Evolutionary conservation across 2,113 vertebrate species (phyloP), one percentile per base, ranked within the genome.

Genomic region (Porphyrio hochstetteri): DNA sequence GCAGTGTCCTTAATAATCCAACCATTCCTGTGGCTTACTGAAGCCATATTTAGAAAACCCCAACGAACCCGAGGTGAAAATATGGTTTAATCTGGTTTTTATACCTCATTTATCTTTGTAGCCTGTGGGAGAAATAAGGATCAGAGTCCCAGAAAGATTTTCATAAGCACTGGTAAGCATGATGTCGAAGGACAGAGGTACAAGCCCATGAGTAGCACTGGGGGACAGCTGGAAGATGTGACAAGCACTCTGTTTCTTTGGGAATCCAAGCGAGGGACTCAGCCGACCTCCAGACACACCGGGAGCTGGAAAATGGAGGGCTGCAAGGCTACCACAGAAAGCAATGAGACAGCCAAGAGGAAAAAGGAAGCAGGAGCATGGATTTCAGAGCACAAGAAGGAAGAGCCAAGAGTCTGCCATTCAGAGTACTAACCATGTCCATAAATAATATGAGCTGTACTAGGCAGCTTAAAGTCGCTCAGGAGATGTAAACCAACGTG

Each of bases 231-330:
- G 40, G 89, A 91, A 86, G 56, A 48, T 6, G 72, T 1, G 12
- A 53, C 29, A 46, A 64, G 23, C 16, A 3, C 20, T 25, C 16
- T 9, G 7, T 29, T 53, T 59, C 76, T 64, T 50, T 21, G 70
- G 53, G 78, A 83, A 71, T 50, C 19, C 50, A 85, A 0, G 8
- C 8, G 24, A 87, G 74, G 57, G 25, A 89, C n/a, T 56, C 50
- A 70, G 1, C 0, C 4, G 56, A 75, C 57, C 50, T 56, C 31
- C 3, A 1, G 42, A 19, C 48, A 33, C 1, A 0, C 31, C 2
- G 1, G n/a, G 25, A 93, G 38, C 60, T 78, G 52, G 55, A 64
- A 83, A 81, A 86, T 3, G 7, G 40, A 74, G 35, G 40, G 23
- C 70, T 74, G 50, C 23, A 56, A 75, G 68, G 13, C 19, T 44